phyloP scores from a whole-genome alignment of 1,140 invertebrate genomes.

The Capitella teleta region DNA sequence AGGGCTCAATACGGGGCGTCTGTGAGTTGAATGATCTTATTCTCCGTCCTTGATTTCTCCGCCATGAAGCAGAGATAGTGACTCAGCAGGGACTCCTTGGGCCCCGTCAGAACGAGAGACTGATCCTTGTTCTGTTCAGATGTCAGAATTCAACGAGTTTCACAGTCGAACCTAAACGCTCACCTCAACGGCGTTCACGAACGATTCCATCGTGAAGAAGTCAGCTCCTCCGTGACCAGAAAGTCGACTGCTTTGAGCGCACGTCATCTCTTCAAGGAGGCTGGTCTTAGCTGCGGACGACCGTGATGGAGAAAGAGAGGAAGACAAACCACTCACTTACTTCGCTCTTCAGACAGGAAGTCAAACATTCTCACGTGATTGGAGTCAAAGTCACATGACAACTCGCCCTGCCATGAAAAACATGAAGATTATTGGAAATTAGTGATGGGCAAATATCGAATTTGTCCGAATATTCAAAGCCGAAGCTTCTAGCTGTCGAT shows the following conservation, averaged over 20 bases:
- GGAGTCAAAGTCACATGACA: slow-evolving; percentile 15
- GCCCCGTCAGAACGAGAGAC: slow-evolving; percentile 20
- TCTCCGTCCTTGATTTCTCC: slow-evolving; percentile 29
- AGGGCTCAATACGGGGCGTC: no score
- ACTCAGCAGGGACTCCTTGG: slow-evolving; percentile 30
- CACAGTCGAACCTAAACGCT: no score
- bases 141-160: no score
- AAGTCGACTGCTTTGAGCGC: slow-evolving; percentile 1
- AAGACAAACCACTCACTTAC: slow-evolving; percentile 17
- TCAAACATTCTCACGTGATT: slow-evolving; percentile 15
- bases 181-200: slow-evolving; percentile 33
- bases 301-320: no score
- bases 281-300: background rate
- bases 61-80: slow-evolving; percentile 36
- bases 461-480: no score
- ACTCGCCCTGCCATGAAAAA: no score
- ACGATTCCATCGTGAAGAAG: slow-evolving; percentile 34
- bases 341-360: slow-evolving; percentile 20
- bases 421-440: no score
- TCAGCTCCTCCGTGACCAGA: slow-evolving; percentile 40
- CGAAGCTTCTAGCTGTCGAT: no score
- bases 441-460: no score
- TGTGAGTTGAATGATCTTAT: slow-evolving; percentile 20
- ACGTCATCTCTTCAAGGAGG: background rate
- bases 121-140: slow-evolving; percentile 15